Evolutionary conservation across 2,888 invertebrate genomes (phyloP), one percentile per base, ranked within the genome.

Genomic region (Lasioglossum oenotherae): DNA sequence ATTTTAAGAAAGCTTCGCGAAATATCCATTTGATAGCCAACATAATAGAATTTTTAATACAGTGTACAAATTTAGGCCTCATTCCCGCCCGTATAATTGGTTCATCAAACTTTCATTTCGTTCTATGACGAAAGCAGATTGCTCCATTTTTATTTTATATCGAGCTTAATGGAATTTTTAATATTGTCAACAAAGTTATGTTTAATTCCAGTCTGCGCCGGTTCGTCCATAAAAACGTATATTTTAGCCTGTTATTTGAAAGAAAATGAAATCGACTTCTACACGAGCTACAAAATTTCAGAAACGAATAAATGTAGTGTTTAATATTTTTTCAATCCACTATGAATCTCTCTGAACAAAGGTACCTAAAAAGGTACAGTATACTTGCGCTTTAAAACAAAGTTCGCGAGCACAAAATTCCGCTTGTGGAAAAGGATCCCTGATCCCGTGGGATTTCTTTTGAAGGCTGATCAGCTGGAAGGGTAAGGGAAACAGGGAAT

Each of bases 41-140:
- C 57, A n/a, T 57, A 57, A 57, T 57, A 57, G 57, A 57, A 57
- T 57, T 57, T 57, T 57, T 57, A 57, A 57, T n/a, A 57, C 4
- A 12, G 57, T n/a, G n/a, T n/a, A 57, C 57, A 57, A 57, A 57
- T 57, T n/a, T 57, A 57, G 57, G 57, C n/a, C 0, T 57, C 6
- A n/a, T 57, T 57, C 12, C 12, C n/a, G 57, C 3, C 12, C n/a
- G 57, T 57, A 4, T 12, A n/a, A 57, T 57, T 12, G n/a, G n/a
- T n/a, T 57, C 57, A n/a, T 57, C n/a, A n/a, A 57, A 57, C 3
- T 57, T 57, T 57, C n/a, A 57, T 57, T n/a, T 57, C n/a, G n/a
- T n/a, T 57, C 4, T 12, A n/a, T n/a, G 4, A 57, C n/a, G 12
- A 19, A 35, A 27, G 23, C 5, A 64, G 6, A 64, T 31, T 64